Conservation (phyloP, 1,140 invertebrate species). For the Sinella curviseta region DNA sequence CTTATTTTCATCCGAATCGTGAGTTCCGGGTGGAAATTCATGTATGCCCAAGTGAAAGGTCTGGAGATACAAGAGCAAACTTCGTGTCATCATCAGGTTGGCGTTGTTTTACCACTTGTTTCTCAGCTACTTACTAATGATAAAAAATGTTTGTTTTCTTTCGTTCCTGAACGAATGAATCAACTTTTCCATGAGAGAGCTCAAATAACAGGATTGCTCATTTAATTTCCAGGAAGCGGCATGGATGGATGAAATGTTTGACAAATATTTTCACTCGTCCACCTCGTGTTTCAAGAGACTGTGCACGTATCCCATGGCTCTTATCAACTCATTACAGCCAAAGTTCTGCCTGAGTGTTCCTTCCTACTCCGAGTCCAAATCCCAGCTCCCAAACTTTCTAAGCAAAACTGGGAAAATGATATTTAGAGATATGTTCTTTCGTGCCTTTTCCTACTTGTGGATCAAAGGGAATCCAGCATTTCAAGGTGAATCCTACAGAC, state of each 20-base stretch:
- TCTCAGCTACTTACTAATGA: too few relatives aligned
- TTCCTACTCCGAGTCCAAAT: slow-evolving; percentile 46
- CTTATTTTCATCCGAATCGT: slow-evolving; percentile 44
- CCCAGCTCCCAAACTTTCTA: slow-evolving; percentile 25
- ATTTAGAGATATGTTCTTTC: slow-evolving; percentile 41
- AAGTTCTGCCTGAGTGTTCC: slow-evolving; percentile 23
- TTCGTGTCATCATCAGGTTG: slow-evolving; percentile 49
- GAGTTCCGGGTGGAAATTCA: slow-evolving; percentile 39
- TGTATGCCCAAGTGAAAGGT: slow-evolving; percentile 45
- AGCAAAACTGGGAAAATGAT: slow-evolving; percentile 27
- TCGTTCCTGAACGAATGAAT: not conserved
- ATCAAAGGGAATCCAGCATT: slow-evolving; percentile 46
- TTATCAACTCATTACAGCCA: slow-evolving; percentile 7
- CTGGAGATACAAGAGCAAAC: slow-evolving; percentile 50
- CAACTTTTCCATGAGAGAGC: not conserved
- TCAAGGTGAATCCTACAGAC: slow-evolving; percentile 33
- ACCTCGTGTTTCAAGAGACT: not conserved
- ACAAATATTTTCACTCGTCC: not conserved
- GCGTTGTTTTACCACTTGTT: not conserved
- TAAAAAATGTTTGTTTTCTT: too few relatives aligned
- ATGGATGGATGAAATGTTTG: slow-evolving; percentile 43
- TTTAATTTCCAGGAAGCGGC: slow-evolving; percentile 36
- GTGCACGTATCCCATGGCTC: not conserved
- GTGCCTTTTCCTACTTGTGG: slow-evolving; percentile 46
- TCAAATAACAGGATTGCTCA: not conserved